Percentiles rank a stretch among this genome's conserved stretches.
Conservation (phyloP, 2,888 invertebrate species). For the Crocallis elinguaria region DNA sequence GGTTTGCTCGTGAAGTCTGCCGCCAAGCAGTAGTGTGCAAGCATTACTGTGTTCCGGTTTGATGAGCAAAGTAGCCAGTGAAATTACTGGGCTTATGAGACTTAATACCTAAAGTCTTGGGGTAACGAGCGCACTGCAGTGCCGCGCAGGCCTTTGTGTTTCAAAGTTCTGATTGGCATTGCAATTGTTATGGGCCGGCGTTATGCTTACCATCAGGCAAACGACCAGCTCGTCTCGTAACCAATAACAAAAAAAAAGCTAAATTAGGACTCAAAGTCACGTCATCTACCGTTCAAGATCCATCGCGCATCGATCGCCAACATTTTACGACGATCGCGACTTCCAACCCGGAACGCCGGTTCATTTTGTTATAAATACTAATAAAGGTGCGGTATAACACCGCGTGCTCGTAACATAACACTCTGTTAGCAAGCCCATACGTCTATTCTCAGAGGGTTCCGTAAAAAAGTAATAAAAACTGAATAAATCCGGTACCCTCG, state of each 20-base stretch:
- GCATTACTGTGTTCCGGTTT: no score
- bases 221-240: no score
- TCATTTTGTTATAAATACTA: constrained; percentile 45
- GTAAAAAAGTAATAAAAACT: constrained; percentile 83
- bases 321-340: constrained; percentile 21
- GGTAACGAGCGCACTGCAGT: no score
- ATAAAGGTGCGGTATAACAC: constrained; percentile 55
- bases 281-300: constrained; percentile 1
- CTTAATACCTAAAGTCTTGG: no score
- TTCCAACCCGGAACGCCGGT: constrained; percentile 28
- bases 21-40: no score
- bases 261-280: constrained; percentile 1
- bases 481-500: constrained; percentile 74
- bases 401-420: constrained; percentile 58
- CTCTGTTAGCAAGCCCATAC: constrained; percentile 58
- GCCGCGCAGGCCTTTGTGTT: no score
- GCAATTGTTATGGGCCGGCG: no score
- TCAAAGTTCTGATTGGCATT: no score
- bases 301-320: constrained; percentile 21
- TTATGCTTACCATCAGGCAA: no score
- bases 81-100: no score
- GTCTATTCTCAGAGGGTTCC: constrained; percentile 61
- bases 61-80: no score
- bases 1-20: no score
- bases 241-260: background rate